Base-by-base conservation (phyloP, 2,888 invertebrate species). In the Ceraclea dissimilis region DNA sequence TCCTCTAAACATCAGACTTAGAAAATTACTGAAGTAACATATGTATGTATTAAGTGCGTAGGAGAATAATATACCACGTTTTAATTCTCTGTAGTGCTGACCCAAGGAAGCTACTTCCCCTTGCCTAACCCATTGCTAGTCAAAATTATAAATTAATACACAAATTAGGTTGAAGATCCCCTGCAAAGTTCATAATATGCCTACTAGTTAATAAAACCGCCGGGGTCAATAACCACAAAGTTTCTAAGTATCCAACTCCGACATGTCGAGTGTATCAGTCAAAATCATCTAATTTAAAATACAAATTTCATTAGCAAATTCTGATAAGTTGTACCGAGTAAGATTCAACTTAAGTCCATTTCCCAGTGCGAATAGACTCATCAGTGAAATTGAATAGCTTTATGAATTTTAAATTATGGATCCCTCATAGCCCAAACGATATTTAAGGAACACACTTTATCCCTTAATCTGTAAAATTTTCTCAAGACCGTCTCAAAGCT, bases 391-490 rank as follows among this genome's bases (percentile, higher is more conserved):
- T 57, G 60, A 57, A 60, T 60, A 57, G 60, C 60, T 57, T 60
- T 60, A 60, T 60, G 55, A 60, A 60, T 60, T 60, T 60, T 60
- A 57, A 57, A 60, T 60, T 26, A 49, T 55, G 51, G 16, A 44
- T 50, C 50, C 43, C 21, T 20, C 47, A 39, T 49, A 49, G 44
- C 49, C 49, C 43, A n/a, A 21, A 49, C 48, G 53, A 54, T 54
- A 54, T 48, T 54, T 44, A 19, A 26, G 26, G 53, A 21, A 34
- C 39, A 20, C 20, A 31, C 34, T 54, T 33, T 48, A 49, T 54
- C 53, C 53, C 53, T 34, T 43, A 49, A 26, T 48, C 33, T 26
- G 20, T 34, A 31, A 18, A 54, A 54, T 48, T 49, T 49, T 54
- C 26, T 54, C 26, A 6, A 49, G 34, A 13, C 53, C 21, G 10